Conservation (phyloP, 2,797 vertebrate species). For the Chrosomus eos region DNA sequence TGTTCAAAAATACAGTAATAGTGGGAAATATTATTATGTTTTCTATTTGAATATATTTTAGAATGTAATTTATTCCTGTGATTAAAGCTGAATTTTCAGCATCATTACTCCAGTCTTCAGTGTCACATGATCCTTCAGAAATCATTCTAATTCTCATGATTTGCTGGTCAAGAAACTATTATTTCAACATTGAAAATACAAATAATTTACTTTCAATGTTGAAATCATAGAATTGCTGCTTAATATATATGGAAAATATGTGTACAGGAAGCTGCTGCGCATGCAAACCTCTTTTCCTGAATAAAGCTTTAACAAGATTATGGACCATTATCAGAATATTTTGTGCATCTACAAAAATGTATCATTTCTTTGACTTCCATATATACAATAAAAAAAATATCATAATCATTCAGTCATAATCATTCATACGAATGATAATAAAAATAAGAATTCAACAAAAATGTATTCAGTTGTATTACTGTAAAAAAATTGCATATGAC, state of each 20-base stretch:
- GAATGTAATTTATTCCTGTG: neutral
- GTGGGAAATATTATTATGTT: neutral
- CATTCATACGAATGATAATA: neutral
- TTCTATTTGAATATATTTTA: neutral
- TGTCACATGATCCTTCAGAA: neutral
- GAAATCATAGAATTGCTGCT: neutral
- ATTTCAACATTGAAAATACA: neutral
- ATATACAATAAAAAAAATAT: neutral
- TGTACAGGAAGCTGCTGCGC: neutral
- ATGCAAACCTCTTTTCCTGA: neutral
- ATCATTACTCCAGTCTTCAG: neutral
- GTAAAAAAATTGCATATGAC: neutral
- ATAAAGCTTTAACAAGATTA: neutral
- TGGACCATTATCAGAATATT: neutral
- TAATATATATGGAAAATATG: neutral
- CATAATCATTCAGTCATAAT: slow-evolving; percentile 10
- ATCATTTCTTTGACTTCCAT: neutral
- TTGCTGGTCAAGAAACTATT: neutral
- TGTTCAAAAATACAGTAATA: neutral
- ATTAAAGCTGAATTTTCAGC: neutral
- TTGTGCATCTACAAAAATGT: neutral
- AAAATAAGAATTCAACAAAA: neutral
- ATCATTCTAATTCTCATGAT: neutral
- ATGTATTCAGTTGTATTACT: neutral
- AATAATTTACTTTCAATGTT: neutral